phyloP scores from a whole-genome alignment of 2,113 vertebrate genomes.

The Nymphicus hollandicus region DNA sequence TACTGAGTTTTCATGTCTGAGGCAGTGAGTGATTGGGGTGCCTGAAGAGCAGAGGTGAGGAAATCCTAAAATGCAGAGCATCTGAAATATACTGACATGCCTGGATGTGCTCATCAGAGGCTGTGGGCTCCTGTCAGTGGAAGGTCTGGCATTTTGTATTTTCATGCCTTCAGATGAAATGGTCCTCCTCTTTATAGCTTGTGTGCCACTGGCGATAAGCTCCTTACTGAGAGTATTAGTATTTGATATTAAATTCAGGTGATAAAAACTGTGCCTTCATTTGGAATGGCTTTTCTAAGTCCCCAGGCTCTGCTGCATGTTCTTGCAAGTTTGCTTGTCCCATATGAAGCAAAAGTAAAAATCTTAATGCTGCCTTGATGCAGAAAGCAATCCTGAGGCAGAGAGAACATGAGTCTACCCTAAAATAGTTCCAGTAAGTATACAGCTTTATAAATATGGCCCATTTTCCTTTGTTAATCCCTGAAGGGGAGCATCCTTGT shows the following conservation, averaged over 20 bases:
- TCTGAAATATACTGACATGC: background rate
- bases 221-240: background rate
- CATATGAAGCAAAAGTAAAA: background rate
- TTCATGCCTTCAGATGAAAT: background rate
- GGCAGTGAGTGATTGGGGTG: background rate
- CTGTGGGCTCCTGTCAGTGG: background rate
- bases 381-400: background rate
- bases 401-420: background rate
- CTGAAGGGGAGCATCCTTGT: background rate
- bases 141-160: background rate
- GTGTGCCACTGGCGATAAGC: background rate
- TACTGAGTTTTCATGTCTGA: background rate
- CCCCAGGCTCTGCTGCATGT: background rate
- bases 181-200: background rate
- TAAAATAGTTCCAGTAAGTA: background rate
- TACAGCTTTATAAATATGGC: background rate
- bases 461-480: background rate
- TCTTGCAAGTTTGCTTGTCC: background rate
- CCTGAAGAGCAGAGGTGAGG: background rate
- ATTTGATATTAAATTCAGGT: background rate
- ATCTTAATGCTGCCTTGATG: background rate
- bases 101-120: accelerated
- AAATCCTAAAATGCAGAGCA: background rate
- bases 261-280: background rate
- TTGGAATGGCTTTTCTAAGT: background rate